Evolutionary conservation across 2,113 vertebrate species (phyloP), one percentile per base, ranked within the genome.

Genomic region (Lonchura striata): DNA sequence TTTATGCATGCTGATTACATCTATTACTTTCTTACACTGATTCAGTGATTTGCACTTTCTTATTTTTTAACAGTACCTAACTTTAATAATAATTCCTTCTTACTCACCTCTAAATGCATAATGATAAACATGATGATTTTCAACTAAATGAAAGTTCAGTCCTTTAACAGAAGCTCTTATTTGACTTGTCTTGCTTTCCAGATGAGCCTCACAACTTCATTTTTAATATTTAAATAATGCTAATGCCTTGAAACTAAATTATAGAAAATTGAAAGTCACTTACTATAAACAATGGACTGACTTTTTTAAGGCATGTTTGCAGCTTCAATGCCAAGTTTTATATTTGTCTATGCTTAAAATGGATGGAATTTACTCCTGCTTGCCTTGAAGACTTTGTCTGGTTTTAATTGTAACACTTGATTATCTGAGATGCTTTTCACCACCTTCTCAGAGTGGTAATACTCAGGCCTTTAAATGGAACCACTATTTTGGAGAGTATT

Each of bases 361-460:
- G 82, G 53, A 64, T 86, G 92, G 93, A 88, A 96, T 96, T 96
- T 86, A 92, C 65, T 96, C 76, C 94, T 90, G 46, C 79, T 90
- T 52, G 60, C 61, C 76, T 71, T 76, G 59, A 49, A 92, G 76
- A 64, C 52, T 66, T 85, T 71, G 75, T 85, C 92, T 95, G 90
- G 68, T 93, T 97, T 94, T 64, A 92, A 87, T 79, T 88, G 52
- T 75, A 63, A 90, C 90, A 94, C 76, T 79, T 60, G 54, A 88
- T 94, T 96, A 96, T 92, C 92, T 94, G 82, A 95, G 92, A 88
- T 90, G 88, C 86, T 96, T 96, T 96, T 96, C 94, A 86, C 77
- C 94, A 84, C 95, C 76, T 91, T 86, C 76, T 77, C 60, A 28
- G 10, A 52, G 71, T 17, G 44, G 49, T 44, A 93, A 56, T 72